phyloP scores from a whole-genome alignment of 2,797 vertebrate genomes.

The Neosilurus hyrtlii region DNA sequence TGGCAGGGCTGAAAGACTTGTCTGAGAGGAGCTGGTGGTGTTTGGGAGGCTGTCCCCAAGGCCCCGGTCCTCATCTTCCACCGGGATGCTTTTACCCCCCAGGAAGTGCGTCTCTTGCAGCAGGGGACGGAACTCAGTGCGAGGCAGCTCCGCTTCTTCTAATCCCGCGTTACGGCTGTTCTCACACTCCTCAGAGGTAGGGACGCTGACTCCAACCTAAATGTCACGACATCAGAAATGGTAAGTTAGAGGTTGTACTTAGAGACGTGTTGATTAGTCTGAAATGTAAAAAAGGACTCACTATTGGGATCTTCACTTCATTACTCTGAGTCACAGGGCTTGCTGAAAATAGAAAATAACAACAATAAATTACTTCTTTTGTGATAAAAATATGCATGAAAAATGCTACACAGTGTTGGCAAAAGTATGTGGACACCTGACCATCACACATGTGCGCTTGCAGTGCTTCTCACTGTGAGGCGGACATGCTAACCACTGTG shows the following conservation, averaged over 20 bases:
- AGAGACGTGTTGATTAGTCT: neutral
- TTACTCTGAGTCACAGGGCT: constrained; percentile 60
- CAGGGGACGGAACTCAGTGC: constrained; percentile 69
- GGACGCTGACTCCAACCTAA: constrained; percentile 63
- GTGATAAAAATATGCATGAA: neutral
- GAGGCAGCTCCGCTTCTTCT: constrained; percentile 69
- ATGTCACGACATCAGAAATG: neutral
- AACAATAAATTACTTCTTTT: neutral
- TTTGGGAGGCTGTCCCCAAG: constrained; percentile 79
- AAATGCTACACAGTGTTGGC: neutral
- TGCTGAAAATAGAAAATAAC: constrained; percentile 56
- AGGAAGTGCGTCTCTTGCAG: constrained; percentile 73
- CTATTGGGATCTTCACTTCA: constrained; percentile 76
- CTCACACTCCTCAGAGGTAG: constrained; percentile 72
- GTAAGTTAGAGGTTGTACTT: neutral
- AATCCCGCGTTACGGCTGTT: constrained; percentile 71
- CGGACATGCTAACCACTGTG: too few species aligned
- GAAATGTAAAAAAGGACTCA: constrained; percentile 58
- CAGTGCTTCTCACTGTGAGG: too few species aligned
- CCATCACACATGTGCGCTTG: neutral
- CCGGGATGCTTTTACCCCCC: constrained; percentile 67
- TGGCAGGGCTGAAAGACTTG: constrained; percentile 74
- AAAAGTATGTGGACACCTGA: neutral
- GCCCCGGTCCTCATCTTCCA: constrained; percentile 77
- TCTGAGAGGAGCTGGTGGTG: constrained; percentile 80